Percentiles rank a stretch among this genome's conserved stretches.
These are phyloP conservation scores for Patiria miniata DNA, from an alignment of 35 echinoderm and acorn worm genomes.

Conservation along the genomic window DNA sequence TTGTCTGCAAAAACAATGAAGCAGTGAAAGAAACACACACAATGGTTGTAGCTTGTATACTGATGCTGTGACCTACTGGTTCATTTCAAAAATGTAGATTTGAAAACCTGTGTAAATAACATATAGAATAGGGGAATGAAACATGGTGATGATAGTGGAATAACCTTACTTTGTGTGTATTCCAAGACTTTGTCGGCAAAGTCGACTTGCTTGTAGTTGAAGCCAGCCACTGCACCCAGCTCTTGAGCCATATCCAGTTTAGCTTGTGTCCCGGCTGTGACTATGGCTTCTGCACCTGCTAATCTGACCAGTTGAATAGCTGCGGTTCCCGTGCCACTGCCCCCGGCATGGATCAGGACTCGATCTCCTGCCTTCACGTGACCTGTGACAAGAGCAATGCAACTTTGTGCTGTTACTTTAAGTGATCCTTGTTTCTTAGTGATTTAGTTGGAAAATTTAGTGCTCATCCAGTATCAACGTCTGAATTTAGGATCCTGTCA, in stretches of 20 bases:
- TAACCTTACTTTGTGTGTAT: conserved; percentile 73
- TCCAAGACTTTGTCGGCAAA: conserved; percentile 69
- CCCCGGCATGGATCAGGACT: conserved; percentile 87
- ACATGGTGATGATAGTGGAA: too few relatives aligned
- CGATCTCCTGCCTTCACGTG: conserved; percentile 51
- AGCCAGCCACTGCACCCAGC: conserved; percentile 74
- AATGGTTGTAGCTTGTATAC: neutral
- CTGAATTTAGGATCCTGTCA: too few relatives aligned
- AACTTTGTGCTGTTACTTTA: too few relatives aligned
- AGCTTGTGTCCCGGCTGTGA: conserved; percentile 75
- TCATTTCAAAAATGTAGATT: too few relatives aligned
- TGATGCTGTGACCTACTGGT: too few relatives aligned
- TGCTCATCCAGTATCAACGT: too few relatives aligned
- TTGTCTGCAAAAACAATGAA: too few relatives aligned
- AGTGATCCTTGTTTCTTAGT: too few relatives aligned
- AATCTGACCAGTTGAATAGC: conserved; percentile 69
- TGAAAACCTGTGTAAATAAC: too few relatives aligned
- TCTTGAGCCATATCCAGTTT: conserved; percentile 64
- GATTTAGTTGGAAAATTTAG: too few relatives aligned
- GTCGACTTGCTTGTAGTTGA: conserved; percentile 88
- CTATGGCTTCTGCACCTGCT: conserved; percentile 76
- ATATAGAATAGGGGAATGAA: too few relatives aligned
- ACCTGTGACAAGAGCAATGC: conserved; percentile 27
- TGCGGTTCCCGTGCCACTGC: conserved; percentile 87
- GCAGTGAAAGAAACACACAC: too few relatives aligned